Evolutionary conservation across 2,113 vertebrate species (phyloP).

Genomic region (Ariopsis seemanni): DNA sequence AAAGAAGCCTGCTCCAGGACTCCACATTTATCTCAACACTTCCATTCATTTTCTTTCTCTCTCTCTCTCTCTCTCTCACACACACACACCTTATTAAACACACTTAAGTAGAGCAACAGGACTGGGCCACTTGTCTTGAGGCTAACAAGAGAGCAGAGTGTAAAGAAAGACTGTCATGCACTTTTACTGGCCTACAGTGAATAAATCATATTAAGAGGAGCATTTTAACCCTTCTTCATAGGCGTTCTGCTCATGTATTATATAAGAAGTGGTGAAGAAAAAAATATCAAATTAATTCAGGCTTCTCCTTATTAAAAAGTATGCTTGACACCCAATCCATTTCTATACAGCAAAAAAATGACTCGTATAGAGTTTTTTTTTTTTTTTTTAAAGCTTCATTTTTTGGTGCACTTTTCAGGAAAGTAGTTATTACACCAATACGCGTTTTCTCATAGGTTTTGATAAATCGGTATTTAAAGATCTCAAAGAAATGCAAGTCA

Average conservation of each 20-base stretch:
- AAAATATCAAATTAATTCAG: slow-evolving; percentile 31
- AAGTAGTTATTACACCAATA: slow-evolving; percentile 66
- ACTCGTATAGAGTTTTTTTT: slow-evolving; percentile 2
- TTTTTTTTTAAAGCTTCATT: slow-evolving; percentile 63
- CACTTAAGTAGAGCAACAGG: slow-evolving; percentile 75
- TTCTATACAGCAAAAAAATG: slow-evolving; percentile 29
- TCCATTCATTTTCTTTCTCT: slow-evolving; percentile 47
- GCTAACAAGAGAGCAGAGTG: slow-evolving; percentile 32
- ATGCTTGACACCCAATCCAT: slow-evolving; percentile 31
- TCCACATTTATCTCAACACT: slow-evolving; percentile 74
- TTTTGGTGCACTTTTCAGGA: slow-evolving; percentile 62
- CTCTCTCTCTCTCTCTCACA: background rate
- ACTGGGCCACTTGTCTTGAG: slow-evolving; percentile 53
- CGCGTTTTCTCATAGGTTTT: slow-evolving; percentile 65
- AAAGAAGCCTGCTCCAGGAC: slow-evolving; percentile 67
- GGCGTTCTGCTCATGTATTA: slow-evolving; percentile 14
- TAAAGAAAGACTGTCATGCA: slow-evolving; percentile 21
- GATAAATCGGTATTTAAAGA: slow-evolving; percentile 70
- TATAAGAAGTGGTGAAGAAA: background rate
- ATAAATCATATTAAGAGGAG: slow-evolving; percentile 34
- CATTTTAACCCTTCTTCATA: slow-evolving; percentile 21
- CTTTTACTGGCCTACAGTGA: slow-evolving; percentile 17
- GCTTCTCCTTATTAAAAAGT: slow-evolving; percentile 40
- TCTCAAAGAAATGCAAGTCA: slow-evolving; percentile 65
- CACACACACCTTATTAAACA: slow-evolving; percentile 75